Evolutionary conservation across 2,888 invertebrate genomes (phyloP), one percentile per base, ranked within the genome.

Genomic region (Xestobium rufovillosum): DNA sequence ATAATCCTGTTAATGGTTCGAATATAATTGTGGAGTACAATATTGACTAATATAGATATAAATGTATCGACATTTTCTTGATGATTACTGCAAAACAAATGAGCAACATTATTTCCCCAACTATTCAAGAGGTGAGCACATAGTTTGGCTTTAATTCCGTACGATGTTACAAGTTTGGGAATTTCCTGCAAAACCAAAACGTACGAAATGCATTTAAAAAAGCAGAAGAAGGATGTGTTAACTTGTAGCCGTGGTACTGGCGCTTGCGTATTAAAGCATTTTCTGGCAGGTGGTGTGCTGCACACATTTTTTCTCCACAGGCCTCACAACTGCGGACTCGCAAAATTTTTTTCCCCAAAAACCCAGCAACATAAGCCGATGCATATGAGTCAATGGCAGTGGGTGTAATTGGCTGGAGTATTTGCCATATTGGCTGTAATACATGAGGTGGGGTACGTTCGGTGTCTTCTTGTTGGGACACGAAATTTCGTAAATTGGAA

Each of bases 1-100:
- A 38, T 16, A n/a, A 38, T 34, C 13, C 29, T 34, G 23, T 38
- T 38, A 4, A 38, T 28, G 15, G 4, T 38, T n/a, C 13, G 31
- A 14, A 32, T 33, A 17, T 34, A 34, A 26, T 14, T 13, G 25
- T 34, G 25, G 4, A 34, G 11, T 11, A 14, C 14, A 9, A 34
- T 29, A 8, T 38, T 34, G 6, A 34, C 9, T 17, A 26, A 29
- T 29, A 29, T 34, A 13, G 8, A 8, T 8, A 19, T 8, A 19
- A 19, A 19, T 8, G 6, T 19, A n/a, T 19, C 23, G 6, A n/a
- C 23, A 19, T n/a, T 8, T 8, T 19, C 6, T 6, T 6, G n/a
- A 19, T 19, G 23, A 8, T 19, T n/a, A 19, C 6, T 19, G n/a
- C 23, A 19, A 19, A 19, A 19, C n/a, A 19, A n/a, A n/a, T n/a